Base-by-base conservation (phyloP, 2,888 invertebrate genomes). In the Hipparchia sbordonii region DNA sequence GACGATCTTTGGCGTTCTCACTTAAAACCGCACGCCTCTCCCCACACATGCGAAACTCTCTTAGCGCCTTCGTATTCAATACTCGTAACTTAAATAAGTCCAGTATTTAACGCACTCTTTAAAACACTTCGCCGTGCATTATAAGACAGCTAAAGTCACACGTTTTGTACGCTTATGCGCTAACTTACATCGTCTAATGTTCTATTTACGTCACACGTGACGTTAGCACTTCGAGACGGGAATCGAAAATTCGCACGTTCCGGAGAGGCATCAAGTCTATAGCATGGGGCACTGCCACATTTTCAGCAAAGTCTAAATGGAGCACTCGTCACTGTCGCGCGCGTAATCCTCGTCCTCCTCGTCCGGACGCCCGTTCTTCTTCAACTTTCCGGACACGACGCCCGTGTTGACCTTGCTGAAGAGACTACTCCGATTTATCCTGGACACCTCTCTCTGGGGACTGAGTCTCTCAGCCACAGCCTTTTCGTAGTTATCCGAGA, bases 271-370 rank as follows among this genome's bases (percentile, higher is more conserved):
- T 72, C 76, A 4, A 54, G 6, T 54, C 78, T 71, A 82, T 77
- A 80, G 81, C 79, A 79, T 76, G 75, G 78, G 77, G 80, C 82
- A 83, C 77, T 74, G 73, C 80, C 80, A 80, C 79, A 81, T 79
- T 77, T 77, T 69, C 70, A 76, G 77, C 74, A 78, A 71, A 76
- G 70, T 84, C 88, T 92, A 95, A 89, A 95, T 95, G 85, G 95
- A 95, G 85, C 95, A 95, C 84, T 95, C 95, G 84, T 95, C 95
- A 81, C 95, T 95, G 82, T 95, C 95, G 13, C 93, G 87, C 59
- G 94, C 94, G 84, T 94, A 94, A 77, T 94, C 94, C 1, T 93
- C 94, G 74, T 94, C 94, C 5, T 94, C 94, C 10, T 93, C 93
- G 56, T 89, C 89, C 46, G 82, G 80, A 23, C 87, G 87, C 54